These are phyloP conservation scores for Ornithoptera alexandrae DNA, from an alignment of 2,888 invertebrate species.

Conservation along the genomic window DNA sequence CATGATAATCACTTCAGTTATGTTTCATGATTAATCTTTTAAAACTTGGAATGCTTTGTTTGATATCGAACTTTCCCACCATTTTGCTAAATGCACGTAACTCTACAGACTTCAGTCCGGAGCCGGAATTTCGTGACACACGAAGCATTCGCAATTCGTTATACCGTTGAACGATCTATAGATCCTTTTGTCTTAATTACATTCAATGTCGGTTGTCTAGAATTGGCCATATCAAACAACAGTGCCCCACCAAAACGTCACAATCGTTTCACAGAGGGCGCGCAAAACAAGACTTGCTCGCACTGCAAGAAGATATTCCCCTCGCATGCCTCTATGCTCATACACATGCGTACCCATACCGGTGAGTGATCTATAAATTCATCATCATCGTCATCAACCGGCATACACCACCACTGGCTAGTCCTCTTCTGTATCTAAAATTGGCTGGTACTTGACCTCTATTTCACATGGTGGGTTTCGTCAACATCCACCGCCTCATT, in stretches of 20 bases:
- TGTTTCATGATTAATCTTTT: constrained; percentile 45
- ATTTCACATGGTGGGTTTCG: too few species aligned
- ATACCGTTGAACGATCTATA: constrained; percentile 27
- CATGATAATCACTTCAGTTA: constrained; percentile 77
- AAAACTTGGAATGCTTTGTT: constrained; percentile 52
- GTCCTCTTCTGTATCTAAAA: too few species aligned
- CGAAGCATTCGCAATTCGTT: constrained; percentile 33
- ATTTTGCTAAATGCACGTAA: not conserved
- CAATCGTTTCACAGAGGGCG: constrained; percentile 80
- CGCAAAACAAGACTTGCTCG: constrained; percentile 82
- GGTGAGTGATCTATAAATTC: constrained; percentile 50
- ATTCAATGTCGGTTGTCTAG: constrained; percentile 80
- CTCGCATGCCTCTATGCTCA: constrained; percentile 88
- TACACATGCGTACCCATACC: constrained; percentile 87
- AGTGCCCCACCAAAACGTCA: constrained; percentile 83
- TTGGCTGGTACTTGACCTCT: too few species aligned
- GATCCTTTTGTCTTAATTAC: constrained; percentile 58
- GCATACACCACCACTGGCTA: too few species aligned
- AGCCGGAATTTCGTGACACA: constrained; percentile 6
- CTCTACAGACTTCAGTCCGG: not conserved
- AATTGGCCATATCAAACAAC: constrained; percentile 88
- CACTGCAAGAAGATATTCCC: constrained; percentile 87
- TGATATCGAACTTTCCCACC: constrained; percentile 33
- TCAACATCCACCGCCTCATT: too few species aligned
- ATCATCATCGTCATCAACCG: too few species aligned